Conservation (phyloP, 2,888 invertebrate species). For the Esperia sulphurella region DNA sequence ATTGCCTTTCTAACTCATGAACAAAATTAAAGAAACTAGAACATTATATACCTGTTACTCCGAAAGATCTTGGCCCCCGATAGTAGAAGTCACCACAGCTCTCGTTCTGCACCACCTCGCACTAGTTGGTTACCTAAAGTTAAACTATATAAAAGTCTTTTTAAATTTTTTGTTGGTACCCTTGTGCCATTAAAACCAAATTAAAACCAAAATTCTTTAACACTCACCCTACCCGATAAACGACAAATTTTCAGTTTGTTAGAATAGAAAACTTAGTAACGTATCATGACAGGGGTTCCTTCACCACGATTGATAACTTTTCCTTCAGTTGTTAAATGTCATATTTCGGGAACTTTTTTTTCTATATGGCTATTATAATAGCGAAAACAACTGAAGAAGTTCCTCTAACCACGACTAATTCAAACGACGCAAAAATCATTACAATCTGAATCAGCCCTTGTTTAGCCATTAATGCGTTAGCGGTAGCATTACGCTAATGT, state of each 20-base stretch:
- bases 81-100: not conserved
- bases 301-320: constrained; percentile 11
- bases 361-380: constrained; percentile 1
- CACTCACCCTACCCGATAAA: constrained; percentile 6
- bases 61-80: too few species aligned
- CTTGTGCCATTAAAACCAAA: too few species aligned
- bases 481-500: constrained; percentile 65
- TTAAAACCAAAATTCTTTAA: too few species aligned
- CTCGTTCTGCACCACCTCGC: not conserved
- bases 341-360: constrained; percentile 7
- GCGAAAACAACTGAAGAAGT: too few species aligned
- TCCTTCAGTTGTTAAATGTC: not conserved
- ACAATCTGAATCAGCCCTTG: constrained; percentile 21
- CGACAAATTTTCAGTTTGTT: constrained; percentile 9
- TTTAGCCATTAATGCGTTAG: constrained; percentile 56
- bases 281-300: constrained; percentile 10
- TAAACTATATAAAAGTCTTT: not conserved
- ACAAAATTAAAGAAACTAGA: constrained; percentile 3
- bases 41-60: too few species aligned
- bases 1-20: constrained; percentile 17
- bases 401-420: not conserved
- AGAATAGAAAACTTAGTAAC: constrained; percentile 13
- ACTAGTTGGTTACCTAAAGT: not conserved
- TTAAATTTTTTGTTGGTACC: too few species aligned
- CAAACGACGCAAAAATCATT: constrained; percentile 14